These are phyloP conservation scores for Pogonocherus hispidulus DNA, from an alignment of 2,888 invertebrate species.

Conservation along the genomic window DNA sequence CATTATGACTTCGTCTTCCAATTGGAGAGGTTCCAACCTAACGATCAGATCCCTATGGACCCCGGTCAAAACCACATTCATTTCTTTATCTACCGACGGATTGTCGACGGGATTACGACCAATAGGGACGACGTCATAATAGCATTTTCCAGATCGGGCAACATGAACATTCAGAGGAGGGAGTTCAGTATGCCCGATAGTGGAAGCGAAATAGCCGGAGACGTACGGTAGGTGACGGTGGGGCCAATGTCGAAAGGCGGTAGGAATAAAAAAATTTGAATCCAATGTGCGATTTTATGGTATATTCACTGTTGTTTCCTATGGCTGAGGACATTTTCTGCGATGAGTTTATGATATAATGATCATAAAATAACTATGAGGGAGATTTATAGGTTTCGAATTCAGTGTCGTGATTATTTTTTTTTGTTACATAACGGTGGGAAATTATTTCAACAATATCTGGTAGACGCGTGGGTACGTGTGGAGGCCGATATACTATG, in stretches of 20 bases:
- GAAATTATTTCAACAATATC: slow-evolving; percentile 40
- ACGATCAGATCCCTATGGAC: no score
- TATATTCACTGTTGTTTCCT: slow-evolving; percentile 43
- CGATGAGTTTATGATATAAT: not conserved
- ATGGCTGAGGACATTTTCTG: slow-evolving; percentile 35
- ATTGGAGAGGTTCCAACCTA: no score
- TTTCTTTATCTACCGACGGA: no score
- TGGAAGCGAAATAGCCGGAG: slow-evolving; percentile 37
- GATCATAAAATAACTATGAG: slow-evolving; percentile 13
- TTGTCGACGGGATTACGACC: no score
- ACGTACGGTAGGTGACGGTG: no score
- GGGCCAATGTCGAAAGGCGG: not conserved
- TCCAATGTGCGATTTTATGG: slow-evolving; percentile 32
- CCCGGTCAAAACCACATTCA: no score
- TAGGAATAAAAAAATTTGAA: slow-evolving; percentile 33
- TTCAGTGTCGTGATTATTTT: slow-evolving; percentile 16
- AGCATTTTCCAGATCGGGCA: not conserved
- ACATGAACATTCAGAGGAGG: not conserved
- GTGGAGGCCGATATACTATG: slow-evolving; percentile 4
- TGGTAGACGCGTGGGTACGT: slow-evolving; percentile 34
- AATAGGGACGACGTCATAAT: not conserved
- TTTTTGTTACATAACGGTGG: slow-evolving; percentile 25
- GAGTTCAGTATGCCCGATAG: slow-evolving; percentile 31
- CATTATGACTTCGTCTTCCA: no score
- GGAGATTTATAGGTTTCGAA: slow-evolving; percentile 28